Base-by-base conservation (phyloP, 2,797 vertebrate genomes). In the Phataginus tricuspis region DNA sequence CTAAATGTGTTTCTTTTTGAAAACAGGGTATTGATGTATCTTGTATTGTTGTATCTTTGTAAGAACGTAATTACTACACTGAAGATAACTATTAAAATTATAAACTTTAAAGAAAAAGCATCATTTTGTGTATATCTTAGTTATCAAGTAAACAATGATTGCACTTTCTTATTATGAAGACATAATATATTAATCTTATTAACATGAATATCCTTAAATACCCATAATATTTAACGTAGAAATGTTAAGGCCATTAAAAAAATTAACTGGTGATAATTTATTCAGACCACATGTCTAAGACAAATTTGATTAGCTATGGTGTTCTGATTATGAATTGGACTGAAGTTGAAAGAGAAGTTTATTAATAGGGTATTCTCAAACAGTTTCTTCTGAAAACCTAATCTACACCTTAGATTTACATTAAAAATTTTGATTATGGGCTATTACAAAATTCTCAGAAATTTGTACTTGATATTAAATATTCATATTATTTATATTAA, bases 101-200 rank as follows among this genome's bases (percentile, higher is more conserved):
- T 53, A 89, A 66, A 4, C 53, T 74, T 72, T 53, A 1, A 94
- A 64, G 37, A 93, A 92, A 83, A 68, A 57, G 13, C 13, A 51
- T 29, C 7, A 59, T 75, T 93, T 77, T n/a, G 63, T 59, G 42
- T 64, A 51, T 51, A 59, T 82, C 53, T 86, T 82, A 86, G 69
- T 91, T 53, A 63, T 83, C 34, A 96, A 77, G 45, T 77, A 84
- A 83, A 87, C 53, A 91, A 71, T 11, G 31, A 83, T 75, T 94
- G 14, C 25, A 15, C 19, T 94, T 91, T 78, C 12, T 83, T 23
- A 91, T 87, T 75, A 82, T 53, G 39, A 61, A 83, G 25, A 63
- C 19, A 75, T n/a, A 61, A 18, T 85, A 42, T 29, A 78, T 89
- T 78, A 89, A 72, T 74, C 6, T 93, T 72, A 51, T 79, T 49